These are phyloP conservation scores for Aegypius monachus DNA, from an alignment of 2,113 vertebrate species.

Conservation along the genomic window DNA sequence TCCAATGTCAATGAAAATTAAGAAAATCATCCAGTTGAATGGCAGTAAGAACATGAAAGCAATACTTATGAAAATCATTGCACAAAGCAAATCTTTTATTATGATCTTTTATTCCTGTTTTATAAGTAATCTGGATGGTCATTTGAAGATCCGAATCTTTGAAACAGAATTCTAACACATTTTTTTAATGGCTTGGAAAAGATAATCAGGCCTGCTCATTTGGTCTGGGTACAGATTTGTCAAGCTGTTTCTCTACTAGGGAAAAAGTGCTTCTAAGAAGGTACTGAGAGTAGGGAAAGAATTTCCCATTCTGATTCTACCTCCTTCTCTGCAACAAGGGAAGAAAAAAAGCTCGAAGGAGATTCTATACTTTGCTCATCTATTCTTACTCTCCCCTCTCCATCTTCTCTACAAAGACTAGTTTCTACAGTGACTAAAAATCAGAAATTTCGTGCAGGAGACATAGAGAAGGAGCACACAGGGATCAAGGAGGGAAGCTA, in stretches of 20 bases:
- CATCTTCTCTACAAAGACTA: background rate
- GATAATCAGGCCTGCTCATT: background rate
- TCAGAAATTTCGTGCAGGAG: background rate
- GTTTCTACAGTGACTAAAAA: background rate
- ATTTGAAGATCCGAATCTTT: background rate
- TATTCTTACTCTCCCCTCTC: background rate
- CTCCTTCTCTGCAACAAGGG: background rate
- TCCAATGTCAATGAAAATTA: background rate
- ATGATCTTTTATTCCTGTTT: background rate
- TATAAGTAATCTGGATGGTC: background rate
- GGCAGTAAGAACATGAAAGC: background rate
- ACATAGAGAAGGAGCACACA: background rate
- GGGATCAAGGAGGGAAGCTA: background rate
- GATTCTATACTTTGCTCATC: background rate
- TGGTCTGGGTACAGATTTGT: background rate
- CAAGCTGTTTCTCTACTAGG: background rate
- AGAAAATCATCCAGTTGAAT: background rate
- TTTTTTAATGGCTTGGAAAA: background rate
- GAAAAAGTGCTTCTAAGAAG: background rate
- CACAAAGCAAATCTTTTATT: background rate
- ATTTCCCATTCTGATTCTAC: background rate
- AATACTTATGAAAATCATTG: background rate
- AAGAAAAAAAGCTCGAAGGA: background rate
- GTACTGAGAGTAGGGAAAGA: background rate
- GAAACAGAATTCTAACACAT: background rate